These are phyloP conservation scores for Sebastes alutus DNA, from an alignment of 2,797 vertebrate species.

Conservation along the genomic window DNA sequence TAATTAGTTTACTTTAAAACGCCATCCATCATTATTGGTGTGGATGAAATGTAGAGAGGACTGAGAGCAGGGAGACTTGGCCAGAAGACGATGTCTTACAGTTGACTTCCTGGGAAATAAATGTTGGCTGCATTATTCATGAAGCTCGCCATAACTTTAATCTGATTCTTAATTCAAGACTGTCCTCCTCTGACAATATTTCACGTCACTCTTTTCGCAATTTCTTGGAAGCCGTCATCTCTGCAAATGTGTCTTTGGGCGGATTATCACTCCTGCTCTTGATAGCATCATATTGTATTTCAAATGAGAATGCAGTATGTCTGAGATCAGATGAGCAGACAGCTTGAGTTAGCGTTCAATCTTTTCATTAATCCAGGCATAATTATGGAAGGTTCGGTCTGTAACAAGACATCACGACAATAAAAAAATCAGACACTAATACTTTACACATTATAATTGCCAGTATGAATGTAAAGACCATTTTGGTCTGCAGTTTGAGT, in stretches of 20 bases:
- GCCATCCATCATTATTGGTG: constrained; percentile 88
- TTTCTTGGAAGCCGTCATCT: constrained; percentile 55
- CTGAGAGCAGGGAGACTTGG: constrained; percentile 70
- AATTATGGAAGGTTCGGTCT: neutral
- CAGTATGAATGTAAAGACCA: neutral
- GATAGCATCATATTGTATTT: constrained; percentile 62
- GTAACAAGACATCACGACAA: constrained; percentile 11
- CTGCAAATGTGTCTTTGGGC: constrained; percentile 42
- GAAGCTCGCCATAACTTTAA: constrained; percentile 76
- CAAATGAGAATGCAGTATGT: constrained; percentile 30
- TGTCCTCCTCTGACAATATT: constrained; percentile 65
- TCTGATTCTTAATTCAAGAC: constrained; percentile 76
- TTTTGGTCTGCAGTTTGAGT: neutral
- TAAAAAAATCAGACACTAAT: neutral
- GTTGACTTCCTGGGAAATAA: constrained; percentile 85
- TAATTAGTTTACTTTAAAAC: constrained; percentile 95
- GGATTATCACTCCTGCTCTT: constrained; percentile 45
- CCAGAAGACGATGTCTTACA: constrained; percentile 85
- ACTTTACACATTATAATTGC: neutral
- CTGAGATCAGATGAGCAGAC: constrained; percentile 40
- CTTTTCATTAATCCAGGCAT: constrained; percentile 42
- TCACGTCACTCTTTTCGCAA: constrained; percentile 50
- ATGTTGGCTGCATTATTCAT: constrained; percentile 89
- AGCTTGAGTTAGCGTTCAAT: constrained; percentile 15
- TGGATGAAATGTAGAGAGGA: constrained; percentile 88